Percentiles rank a stretch among this genome's conserved stretches.
Conservation (phyloP, 1,140 invertebrate genomes). For the Pachyrhynchus sulphureomaculatus region DNA sequence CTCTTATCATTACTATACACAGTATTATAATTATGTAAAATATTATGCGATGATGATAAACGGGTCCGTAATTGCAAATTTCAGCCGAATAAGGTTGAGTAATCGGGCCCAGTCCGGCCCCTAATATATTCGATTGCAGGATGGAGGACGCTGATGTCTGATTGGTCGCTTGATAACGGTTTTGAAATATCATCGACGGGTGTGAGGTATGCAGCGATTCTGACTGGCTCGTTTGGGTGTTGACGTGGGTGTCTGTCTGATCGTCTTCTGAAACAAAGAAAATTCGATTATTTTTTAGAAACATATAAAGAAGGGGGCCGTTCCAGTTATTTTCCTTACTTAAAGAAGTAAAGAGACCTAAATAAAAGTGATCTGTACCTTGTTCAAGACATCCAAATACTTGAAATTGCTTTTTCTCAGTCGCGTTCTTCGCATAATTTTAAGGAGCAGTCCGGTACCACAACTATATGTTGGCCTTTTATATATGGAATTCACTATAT, state of each 20-base stretch:
- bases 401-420: too few species aligned
- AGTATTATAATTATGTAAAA: constrained; percentile 49
- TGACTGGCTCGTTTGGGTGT: constrained; percentile 12
- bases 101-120: constrained; percentile 41
- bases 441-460: too few species aligned
- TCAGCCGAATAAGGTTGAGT: constrained; percentile 47
- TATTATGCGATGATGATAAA: constrained; percentile 50
- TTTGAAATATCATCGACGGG: constrained; percentile 35
- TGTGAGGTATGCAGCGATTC: constrained; percentile 30
- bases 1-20: constrained; percentile 47
- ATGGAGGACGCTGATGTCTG: constrained; percentile 32
- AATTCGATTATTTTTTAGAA: too few species aligned
- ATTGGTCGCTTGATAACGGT: constrained; percentile 39
- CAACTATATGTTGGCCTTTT: too few species aligned
- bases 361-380: too few species aligned
- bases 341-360: too few species aligned
- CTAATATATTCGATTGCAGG: constrained; percentile 42
- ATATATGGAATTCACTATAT: too few species aligned
- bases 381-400: too few species aligned
- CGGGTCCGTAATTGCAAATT: constrained; percentile 49
- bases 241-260: constrained; percentile 14
- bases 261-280: constrained; percentile 42
- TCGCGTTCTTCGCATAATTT: too few species aligned
- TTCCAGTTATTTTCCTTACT: too few species aligned
- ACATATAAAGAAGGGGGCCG: too few species aligned